A percentile compares a stretch with the other conserved stretches of the same genome.
These are phyloP conservation scores for Heteropelma amictum DNA, from an alignment of 2,888 invertebrate species.

Conservation along the genomic window DNA sequence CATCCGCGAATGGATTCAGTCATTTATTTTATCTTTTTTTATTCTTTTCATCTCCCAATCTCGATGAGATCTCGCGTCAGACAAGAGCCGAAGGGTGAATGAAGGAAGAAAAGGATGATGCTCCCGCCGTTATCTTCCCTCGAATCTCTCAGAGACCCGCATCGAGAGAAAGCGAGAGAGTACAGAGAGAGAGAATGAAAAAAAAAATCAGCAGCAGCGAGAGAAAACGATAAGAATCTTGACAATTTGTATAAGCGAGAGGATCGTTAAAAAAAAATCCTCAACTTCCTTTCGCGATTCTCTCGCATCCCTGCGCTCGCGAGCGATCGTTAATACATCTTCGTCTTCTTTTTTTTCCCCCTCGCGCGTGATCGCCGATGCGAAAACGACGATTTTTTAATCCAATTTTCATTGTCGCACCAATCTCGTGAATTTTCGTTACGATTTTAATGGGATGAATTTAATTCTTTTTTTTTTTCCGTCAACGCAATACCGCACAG, in stretches of 20 bases:
- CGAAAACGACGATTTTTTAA: conserved; percentile 63
- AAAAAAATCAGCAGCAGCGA: conserved; percentile 23
- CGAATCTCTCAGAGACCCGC: conserved; percentile 64
- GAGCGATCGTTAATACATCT: conserved; percentile 24
- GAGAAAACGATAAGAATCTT: conserved; percentile 69
- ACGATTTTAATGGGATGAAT: conserved; percentile 17
- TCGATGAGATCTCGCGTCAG: conserved; percentile 25
- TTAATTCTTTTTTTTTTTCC: not conserved
- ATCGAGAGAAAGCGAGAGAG: conserved; percentile 28
- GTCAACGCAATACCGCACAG: not conserved
- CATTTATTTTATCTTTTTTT: conserved; percentile 23
- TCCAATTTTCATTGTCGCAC: conserved; percentile 68
- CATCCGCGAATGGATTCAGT: conserved; percentile 42
- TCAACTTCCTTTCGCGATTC: conserved; percentile 47
- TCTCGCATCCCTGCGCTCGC: no score
- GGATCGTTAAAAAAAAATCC: conserved; percentile 73
- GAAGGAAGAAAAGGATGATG: conserved; percentile 57
- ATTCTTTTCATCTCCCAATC: conserved; percentile 29
- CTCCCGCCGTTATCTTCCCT: conserved; percentile 72
- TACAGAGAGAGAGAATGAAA: conserved; percentile 34
- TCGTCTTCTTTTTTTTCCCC: conserved; percentile 24
- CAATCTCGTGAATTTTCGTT: conserved; percentile 19
- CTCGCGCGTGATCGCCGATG: conserved; percentile 32
- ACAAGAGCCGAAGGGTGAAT: conserved; percentile 57
- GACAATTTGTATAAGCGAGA: conserved; percentile 72